phyloP scores from a whole-genome alignment of 2,888 invertebrate species.

The Tromatobia lineatoria region DNA sequence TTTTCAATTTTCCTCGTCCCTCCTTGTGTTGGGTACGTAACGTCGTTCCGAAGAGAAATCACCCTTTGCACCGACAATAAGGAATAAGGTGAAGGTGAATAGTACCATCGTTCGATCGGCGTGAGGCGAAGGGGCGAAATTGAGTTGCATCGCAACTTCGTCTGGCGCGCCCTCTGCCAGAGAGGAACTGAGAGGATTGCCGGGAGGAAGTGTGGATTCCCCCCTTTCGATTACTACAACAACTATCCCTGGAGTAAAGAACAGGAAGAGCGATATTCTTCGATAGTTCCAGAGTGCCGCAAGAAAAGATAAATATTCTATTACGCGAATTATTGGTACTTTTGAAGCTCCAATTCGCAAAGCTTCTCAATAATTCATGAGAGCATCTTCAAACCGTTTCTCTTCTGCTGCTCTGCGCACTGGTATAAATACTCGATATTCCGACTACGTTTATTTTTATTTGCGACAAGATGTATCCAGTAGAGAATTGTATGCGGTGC shows the following conservation, averaged over 20 bases:
- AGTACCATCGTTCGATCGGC: constrained; percentile 21
- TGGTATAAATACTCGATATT: constrained; percentile 39
- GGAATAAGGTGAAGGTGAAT: constrained; percentile 65
- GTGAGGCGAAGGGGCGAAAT: constrained; percentile 25
- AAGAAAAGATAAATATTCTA: constrained; percentile 50
- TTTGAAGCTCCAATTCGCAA: constrained; percentile 57
- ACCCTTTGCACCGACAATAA: constrained; percentile 77
- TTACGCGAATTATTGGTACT: constrained; percentile 53
- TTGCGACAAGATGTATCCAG: constrained; percentile 27
- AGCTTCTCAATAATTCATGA: constrained; percentile 51
- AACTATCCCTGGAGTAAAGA: constrained; percentile 16
- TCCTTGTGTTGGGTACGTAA: constrained; percentile 64
- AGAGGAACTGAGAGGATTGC: background rate
- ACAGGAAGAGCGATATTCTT: constrained; percentile 23
- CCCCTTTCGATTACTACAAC: constrained; percentile 18
- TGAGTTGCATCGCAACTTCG: constrained; percentile 28
- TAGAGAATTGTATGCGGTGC: background rate
- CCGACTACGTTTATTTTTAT: constrained; percentile 50
- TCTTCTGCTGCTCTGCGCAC: background rate
- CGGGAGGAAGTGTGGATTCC: background rate
- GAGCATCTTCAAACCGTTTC: constrained; percentile 23
- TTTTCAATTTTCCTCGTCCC: constrained; percentile 76
- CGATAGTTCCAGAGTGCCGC: constrained; percentile 29
- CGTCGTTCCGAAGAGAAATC: constrained; percentile 79
- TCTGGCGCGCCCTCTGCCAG: background rate